These are phyloP conservation scores for Polymixis lichenea DNA, from an alignment of 2,888 invertebrate species.

Conservation along the genomic window DNA sequence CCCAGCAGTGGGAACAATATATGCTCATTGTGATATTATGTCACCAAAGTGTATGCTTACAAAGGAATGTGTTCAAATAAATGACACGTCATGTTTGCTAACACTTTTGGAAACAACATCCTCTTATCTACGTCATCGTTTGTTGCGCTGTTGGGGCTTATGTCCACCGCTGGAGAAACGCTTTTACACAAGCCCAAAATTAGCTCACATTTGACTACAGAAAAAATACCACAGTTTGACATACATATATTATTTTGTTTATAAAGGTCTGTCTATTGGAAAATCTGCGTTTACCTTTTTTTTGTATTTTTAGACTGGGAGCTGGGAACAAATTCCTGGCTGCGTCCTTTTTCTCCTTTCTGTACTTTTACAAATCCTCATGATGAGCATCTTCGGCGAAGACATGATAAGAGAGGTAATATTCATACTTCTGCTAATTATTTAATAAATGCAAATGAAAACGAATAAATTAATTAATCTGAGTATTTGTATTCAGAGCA, in stretches of 20 bases:
- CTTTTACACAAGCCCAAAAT: neutral
- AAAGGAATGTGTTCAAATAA: no score
- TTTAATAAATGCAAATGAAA: conserved; percentile 24
- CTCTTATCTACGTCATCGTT: no score
- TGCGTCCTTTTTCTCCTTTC: conserved; percentile 78
- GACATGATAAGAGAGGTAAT: conserved; percentile 80
- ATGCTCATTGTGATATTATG: neutral
- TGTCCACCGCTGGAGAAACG: no score
- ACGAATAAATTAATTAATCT: conserved; percentile 16
- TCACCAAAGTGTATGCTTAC: neutral
- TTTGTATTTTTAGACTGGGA: conserved; percentile 66
- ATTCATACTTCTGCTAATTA: conserved; percentile 1
- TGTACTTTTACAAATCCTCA: conserved; percentile 80
- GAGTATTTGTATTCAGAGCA: conserved; percentile 73
- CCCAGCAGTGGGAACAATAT: no score
- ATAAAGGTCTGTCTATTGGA: no score
- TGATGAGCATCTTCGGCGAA: conserved; percentile 84
- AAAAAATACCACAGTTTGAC: neutral
- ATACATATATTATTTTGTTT: no score
- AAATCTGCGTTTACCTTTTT: neutral
- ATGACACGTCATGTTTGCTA: no score
- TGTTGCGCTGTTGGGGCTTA: no score
- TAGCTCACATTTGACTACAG: no score
- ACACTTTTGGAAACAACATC: no score
- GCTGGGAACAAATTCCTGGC: conserved; percentile 76